Percentiles rank a stretch among this genome's conserved stretches.
Evolutionary conservation across 2,888 invertebrate species (phyloP).

Genomic region (Epinotia demarniana): DNA sequence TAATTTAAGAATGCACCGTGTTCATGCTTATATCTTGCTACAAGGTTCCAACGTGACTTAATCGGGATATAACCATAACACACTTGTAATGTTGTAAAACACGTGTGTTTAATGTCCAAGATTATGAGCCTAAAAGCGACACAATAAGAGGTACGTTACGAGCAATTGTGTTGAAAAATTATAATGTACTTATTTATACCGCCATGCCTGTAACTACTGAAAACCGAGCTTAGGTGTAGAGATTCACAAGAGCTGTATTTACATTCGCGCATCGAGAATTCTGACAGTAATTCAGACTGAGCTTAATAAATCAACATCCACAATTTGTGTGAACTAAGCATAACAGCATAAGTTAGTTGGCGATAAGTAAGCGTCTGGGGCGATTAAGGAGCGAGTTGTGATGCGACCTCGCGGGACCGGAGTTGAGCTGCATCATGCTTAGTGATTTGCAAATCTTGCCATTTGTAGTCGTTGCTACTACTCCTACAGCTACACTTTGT

Average conservation of each 20-base stretch:
- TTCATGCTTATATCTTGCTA: no score
- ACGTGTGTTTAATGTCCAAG: no score
- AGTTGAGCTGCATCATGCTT: constrained; percentile 42
- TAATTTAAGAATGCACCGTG: no score
- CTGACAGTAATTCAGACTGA: constrained; percentile 36
- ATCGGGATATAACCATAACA: no score
- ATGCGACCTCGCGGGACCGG: constrained; percentile 37
- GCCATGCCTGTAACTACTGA: background rate
- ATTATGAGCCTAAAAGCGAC: no score
- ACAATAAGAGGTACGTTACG: no score
- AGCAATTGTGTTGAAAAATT: no score
- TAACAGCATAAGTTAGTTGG: constrained; percentile 43
- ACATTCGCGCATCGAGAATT: constrained; percentile 37
- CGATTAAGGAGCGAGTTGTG: constrained; percentile 41
- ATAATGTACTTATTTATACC: background rate
- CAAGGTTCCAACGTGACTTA: no score
- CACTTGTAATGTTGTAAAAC: no score
- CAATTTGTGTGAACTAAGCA: constrained; percentile 45
- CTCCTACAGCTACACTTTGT: constrained; percentile 30
- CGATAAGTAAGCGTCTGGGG: constrained; percentile 43
- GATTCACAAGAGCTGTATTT: constrained; percentile 29
- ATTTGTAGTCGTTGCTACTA: constrained; percentile 32
- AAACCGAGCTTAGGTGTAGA: constrained; percentile 23
- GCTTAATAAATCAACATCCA: constrained; percentile 45
- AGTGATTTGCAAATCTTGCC: constrained; percentile 43